Evolutionary conservation across 2,888 invertebrate species (phyloP), one percentile per base, ranked within the genome.

Genomic region (Drosophila recens): DNA sequence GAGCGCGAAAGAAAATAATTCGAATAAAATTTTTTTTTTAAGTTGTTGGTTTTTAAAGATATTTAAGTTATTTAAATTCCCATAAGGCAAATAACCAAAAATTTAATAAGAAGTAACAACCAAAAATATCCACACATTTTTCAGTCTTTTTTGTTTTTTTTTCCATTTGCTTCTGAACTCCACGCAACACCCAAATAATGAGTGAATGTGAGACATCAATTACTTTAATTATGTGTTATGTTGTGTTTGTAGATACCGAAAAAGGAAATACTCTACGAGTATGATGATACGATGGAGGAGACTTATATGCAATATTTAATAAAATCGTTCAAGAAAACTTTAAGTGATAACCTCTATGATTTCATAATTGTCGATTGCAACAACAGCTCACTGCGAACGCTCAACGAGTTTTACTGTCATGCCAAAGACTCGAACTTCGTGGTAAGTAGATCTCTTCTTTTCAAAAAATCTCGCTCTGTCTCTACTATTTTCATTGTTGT

Each of bases 351-450:
- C 67, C 97, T 96, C 91, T 98, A 98, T 93, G 95, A 96, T 67
- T 98, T 99, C 91, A 96, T 99, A 80, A 97, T 99, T 90, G 95
- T 97, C 46, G 99, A 99, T 93, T 97, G 97, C 87, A 95, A 97
- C 42, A 98, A 98, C 92, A 96, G 97, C 72, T 96, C 96, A 90
- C 94, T 96, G 17, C 95, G 95, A 74, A 95, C 96, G 86, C 97
- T 97, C 90, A 97, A 97, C 65, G 97, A 98, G 90, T 96, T 98
- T 94, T 97, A 97, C 95, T 96, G 96, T 90, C 96, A 95, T 92
- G 97, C 97, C 1, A 96, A 97, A 91, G 90, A 90, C 58, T 83
- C 90, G 0, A 90, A 90, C 42, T 93, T 91, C 83, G 90, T 90
- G 88, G 93, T 93, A 86, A 90, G 90, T 80, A 17, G 13, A 11